Conservation (phyloP, 2,888 invertebrate species). For the Artemia sinica region DNA sequence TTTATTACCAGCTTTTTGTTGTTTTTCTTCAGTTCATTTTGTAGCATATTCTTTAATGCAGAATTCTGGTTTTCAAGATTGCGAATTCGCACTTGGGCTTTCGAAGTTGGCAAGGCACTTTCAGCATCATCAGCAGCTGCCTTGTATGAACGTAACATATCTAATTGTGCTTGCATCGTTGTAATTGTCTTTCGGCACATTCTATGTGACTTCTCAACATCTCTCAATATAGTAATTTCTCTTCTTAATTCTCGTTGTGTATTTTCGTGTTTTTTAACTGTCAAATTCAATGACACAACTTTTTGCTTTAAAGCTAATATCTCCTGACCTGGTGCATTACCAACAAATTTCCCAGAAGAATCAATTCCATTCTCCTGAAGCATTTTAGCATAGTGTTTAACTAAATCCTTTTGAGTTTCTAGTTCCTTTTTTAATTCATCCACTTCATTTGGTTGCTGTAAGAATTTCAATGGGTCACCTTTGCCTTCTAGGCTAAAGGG, state of each 20-base stretch:
- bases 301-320: background rate
- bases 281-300: conserved; percentile 3
- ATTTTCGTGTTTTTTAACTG: conserved; percentile 3
- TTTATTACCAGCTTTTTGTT: background rate
- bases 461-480: background rate
- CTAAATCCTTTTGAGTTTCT: background rate
- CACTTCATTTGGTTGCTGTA: conserved; percentile 2
- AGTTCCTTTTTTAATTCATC: background rate
- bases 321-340: background rate
- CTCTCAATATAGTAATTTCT: conserved; percentile 8
- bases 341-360: background rate
- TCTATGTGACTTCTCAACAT: conserved; percentile 3
- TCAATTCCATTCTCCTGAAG: conserved; percentile 10
- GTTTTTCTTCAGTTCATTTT: background rate
- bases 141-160: background rate
- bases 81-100: background rate
- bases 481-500: background rate
- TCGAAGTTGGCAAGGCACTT: background rate
- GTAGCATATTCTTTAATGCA: background rate
- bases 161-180: background rate
- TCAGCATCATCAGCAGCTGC: background rate
- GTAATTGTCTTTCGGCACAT: conserved; percentile 9
- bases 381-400: background rate
- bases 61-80: background rate
- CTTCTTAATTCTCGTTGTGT: conserved; percentile 1